Base-by-base conservation (phyloP, 2,888 invertebrate species). In the Phragmatobia fuliginosa region DNA sequence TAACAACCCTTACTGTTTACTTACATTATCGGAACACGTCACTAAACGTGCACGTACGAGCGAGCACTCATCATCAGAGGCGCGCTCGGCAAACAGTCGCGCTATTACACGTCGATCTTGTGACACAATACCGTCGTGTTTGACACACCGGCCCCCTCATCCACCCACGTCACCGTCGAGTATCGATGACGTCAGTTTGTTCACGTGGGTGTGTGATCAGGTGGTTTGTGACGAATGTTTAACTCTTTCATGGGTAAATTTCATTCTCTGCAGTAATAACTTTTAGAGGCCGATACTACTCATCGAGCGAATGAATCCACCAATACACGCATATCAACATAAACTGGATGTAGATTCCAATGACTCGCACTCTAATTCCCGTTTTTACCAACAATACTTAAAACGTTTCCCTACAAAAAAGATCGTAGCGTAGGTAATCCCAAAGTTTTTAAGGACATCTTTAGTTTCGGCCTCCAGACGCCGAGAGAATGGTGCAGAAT, bases 181-280 rank as follows among this genome's bases (percentile, higher is more conserved):
- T 59, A 61, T 16, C 60, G 63, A 60, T 63, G 49, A 70, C 61
- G 33, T 62, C 65, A 60, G 45, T 36, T 41, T 38, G 8, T 25
- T 65, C 62, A 70, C 71, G 75, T 71, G 73, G 32, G 21, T 73
- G 69, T 72, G 66, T 76, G 49, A 32, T 67, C 80, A 80, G 75
- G 75, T 80, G 78, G 36, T 33, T 16, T 60, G 2, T 38, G 62
- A 59, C 25, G 49, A 41, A 56, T 68, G 33, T 62, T 36, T 33
- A 69, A 41, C 49, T 49, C 21, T 58, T 31, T 62, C 8, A 45
- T 14, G 32, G 21, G 0, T 33, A n/a, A 52, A 25, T 41, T 18
- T 45, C 21, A 45, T 3, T 45, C 45, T 7, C 7, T 18, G 7
- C 21, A 21, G 7, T n/a, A n/a, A 45, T 21, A 45, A 1, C 14